Conservation (phyloP, 2,113 vertebrate species). For the Trinectes maculatus region DNA sequence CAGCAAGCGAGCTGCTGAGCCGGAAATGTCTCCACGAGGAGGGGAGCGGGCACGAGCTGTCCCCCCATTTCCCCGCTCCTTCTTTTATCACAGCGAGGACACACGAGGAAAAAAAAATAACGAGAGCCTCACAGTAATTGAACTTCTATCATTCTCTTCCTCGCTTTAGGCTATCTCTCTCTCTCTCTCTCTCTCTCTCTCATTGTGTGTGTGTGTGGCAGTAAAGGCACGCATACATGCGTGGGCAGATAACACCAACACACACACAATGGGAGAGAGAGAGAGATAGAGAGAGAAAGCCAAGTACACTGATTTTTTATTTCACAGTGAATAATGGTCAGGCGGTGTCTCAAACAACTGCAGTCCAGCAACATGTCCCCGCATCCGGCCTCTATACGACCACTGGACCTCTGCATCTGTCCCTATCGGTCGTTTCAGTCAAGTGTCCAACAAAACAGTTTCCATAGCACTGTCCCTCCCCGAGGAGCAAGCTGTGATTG, state of each 20-base stretch:
- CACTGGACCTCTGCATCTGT: too few species aligned
- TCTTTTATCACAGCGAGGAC: slow-evolving; percentile 37
- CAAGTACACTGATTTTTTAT: slow-evolving; percentile 41
- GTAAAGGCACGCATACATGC: slow-evolving; percentile 38
- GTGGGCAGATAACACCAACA: slow-evolving; percentile 66
- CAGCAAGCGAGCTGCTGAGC: slow-evolving; percentile 26
- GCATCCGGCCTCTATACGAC: not conserved
- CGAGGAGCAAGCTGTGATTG: too few species aligned
- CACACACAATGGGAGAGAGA: not conserved
- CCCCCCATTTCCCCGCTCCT: not conserved
- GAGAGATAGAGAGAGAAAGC: slow-evolving; percentile 11
- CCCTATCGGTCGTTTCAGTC: too few species aligned
- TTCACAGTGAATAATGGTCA: not conserved
- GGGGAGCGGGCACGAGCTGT: not conserved
- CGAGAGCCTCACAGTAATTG: slow-evolving; percentile 51
- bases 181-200: slow-evolving; percentile 1
- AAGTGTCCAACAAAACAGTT: not conserved
- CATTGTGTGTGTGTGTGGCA: slow-evolving; percentile 14
- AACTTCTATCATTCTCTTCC: slow-evolving; percentile 40
- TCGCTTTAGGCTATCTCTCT: slow-evolving; percentile 10
- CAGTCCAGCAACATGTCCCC: not conserved
- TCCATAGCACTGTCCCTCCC: not conserved
- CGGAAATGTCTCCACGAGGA: slow-evolving; percentile 55
- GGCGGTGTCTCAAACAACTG: too few species aligned
- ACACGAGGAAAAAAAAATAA: slow-evolving; percentile 65